phyloP scores from a whole-genome alignment of 2,113 vertebrate genomes.

The Mormyrus iriodes region DNA sequence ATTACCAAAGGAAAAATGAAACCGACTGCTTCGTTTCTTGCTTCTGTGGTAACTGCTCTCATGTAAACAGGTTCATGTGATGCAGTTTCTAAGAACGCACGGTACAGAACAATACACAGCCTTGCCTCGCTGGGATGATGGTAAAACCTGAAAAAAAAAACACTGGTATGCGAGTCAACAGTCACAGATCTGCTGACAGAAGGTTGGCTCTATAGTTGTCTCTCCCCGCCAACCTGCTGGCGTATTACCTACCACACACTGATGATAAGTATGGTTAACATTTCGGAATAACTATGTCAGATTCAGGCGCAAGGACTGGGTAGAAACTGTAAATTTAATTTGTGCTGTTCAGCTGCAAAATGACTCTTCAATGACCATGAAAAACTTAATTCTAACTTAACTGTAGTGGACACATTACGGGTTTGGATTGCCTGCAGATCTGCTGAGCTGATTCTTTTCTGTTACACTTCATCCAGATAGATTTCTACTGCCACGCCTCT shows the following conservation, averaged over 20 bases:
- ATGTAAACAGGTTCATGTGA: conserved; percentile 42
- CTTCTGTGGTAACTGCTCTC: conserved; percentile 43
- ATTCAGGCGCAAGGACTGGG: neutral
- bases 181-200: conserved; percentile 78
- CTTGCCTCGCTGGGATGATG: conserved; percentile 44
- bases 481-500: neutral
- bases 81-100: conserved; percentile 46
- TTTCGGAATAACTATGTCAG: neutral
- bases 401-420: neutral
- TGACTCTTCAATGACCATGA: neutral
- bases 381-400: neutral
- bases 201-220: conserved; percentile 85
- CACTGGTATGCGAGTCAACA: conserved; percentile 61
- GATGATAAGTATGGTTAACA: neutral
- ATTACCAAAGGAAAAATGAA: neutral
- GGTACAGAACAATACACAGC: conserved; percentile 10
- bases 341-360: neutral
- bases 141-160: conserved; percentile 56
- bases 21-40: conserved; percentile 39
- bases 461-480: neutral
- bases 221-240: conserved; percentile 76
- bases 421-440: neutral
- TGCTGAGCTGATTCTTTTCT: neutral
- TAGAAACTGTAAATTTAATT: neutral
- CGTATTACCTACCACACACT: conserved; percentile 16